phyloP scores from a whole-genome alignment of 2,888 invertebrate genomes.

The Lottia scabra region DNA sequence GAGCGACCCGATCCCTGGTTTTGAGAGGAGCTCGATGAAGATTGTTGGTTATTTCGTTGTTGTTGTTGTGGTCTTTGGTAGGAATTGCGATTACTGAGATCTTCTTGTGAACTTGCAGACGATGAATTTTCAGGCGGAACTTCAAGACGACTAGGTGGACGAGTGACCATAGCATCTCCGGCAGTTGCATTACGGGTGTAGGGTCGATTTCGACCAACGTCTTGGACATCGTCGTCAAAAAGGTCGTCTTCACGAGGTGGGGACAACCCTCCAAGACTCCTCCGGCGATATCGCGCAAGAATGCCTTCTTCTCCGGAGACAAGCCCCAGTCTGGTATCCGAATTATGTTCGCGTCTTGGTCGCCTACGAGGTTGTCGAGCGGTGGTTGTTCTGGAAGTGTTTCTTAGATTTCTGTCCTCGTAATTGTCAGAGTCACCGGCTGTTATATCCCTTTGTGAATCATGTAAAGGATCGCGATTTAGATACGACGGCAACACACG shows the following conservation, averaged over 20 bases:
- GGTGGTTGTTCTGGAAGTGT: not conserved
- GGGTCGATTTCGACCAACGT: conserved; percentile 29
- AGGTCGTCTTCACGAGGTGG: conserved; percentile 22
- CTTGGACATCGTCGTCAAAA: conserved; percentile 9
- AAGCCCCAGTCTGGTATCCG: conserved; percentile 45
- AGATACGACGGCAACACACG: not conserved
- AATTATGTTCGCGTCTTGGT: conserved; percentile 44
- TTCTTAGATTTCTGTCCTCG: not conserved
- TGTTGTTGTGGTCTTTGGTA: conserved; percentile 2
- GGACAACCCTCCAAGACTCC: conserved; percentile 31
- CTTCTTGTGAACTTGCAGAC: not conserved
- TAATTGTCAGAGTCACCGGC: not conserved
- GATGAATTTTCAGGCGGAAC: not conserved
- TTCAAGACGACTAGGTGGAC: not conserved
- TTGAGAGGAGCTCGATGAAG: conserved; percentile 12
- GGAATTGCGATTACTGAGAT: not conserved
- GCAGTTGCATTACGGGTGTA: conserved; percentile 37
- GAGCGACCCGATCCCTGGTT: conserved; percentile 2
- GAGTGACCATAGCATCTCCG: conserved; percentile 29
- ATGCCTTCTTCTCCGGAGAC: conserved; percentile 17
- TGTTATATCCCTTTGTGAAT: not conserved
- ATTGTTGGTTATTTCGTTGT: conserved; percentile 12
- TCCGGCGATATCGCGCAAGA: conserved; percentile 14
- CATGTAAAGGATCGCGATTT: not conserved
- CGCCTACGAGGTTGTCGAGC: conserved; percentile 12